Base-by-base conservation (phyloP, 2,888 invertebrate genomes). In the Gerosis bhagava region DNA sequence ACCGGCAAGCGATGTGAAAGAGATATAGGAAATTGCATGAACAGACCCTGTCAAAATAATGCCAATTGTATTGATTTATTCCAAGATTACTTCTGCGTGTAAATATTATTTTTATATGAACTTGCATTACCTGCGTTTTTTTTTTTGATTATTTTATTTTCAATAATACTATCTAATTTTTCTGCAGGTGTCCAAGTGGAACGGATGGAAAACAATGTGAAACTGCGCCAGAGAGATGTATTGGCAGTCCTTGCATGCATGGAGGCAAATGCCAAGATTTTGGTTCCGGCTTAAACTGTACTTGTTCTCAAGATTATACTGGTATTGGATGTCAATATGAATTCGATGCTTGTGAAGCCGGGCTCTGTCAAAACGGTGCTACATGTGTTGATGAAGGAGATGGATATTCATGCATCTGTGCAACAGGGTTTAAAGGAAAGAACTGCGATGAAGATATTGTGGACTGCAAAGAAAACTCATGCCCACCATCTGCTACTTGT, bases 121-220 rank as follows among this genome's bases (percentile, higher is more conserved):
- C n/a, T n/a, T n/a, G n/a, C n/a, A n/a, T n/a, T n/a, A n/a, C n/a
- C n/a, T n/a, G n/a, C n/a, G n/a, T n/a, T n/a, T n/a, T n/a, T n/a
- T n/a, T n/a, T n/a, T n/a, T n/a, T n/a, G n/a, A n/a, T n/a, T n/a
- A n/a, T n/a, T n/a, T n/a, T n/a, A n/a, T n/a, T n/a, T n/a, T n/a
- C n/a, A n/a, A n/a, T n/a, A n/a, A n/a, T n/a, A n/a, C n/a, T n/a
- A n/a, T n/a, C n/a, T 22, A n/a, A 19, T 44, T 43, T 32, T 16
- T 24, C 50, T 73, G 73, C 40, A 95, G 94, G 5, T 97, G 97
- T 67, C 97, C 97, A 32, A 96, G 96, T 54, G 98, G 98, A 62
- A 98, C 98, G 0, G 98, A 98, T 68, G 98, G 98, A 6, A 98
- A 98, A 79, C 95, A 97, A 74, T 98, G 98, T 76, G 98, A 98